These are phyloP conservation scores for Bombycilla garrulus DNA, from an alignment of 2,113 vertebrate genomes.

Conservation along the genomic window DNA sequence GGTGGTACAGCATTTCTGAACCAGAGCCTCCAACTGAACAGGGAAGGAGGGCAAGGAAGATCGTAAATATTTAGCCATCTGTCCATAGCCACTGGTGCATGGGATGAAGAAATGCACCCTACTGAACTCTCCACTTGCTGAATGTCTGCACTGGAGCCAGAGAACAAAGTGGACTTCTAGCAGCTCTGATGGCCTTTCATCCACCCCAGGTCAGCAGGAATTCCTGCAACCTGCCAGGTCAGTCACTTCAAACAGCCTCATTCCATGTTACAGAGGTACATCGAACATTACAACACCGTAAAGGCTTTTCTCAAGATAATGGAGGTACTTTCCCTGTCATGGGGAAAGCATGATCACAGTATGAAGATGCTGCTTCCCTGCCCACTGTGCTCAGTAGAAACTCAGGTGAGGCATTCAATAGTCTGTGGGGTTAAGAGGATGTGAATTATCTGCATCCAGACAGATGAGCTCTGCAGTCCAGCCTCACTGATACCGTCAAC, in stretches of 20 bases:
- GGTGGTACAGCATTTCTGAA: background rate
- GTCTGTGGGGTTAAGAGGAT: background rate
- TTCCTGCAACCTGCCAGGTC: fast-evolving
- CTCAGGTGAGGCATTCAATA: background rate
- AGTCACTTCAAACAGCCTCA: background rate
- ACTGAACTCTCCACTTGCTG: background rate
- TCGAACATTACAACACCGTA: background rate
- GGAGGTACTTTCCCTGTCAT: fast-evolving
- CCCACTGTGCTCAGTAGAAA: background rate
- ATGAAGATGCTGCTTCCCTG: background rate
- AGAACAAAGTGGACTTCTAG: background rate
- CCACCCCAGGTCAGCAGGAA: background rate
- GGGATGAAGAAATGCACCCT: background rate
- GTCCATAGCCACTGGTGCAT: fast-evolving
- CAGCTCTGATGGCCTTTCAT: background rate
- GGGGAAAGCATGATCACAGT: background rate
- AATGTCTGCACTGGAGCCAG: background rate
- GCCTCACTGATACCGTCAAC: background rate
- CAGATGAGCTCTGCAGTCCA: background rate
- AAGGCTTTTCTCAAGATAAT: background rate
- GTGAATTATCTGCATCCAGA: background rate
- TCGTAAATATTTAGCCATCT: background rate
- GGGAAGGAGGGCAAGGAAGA: background rate
- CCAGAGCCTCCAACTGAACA: background rate
- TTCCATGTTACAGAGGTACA: background rate